Evolutionary conservation across 2,888 invertebrate species (phyloP).

Genomic region (Alloplasta piceator): DNA sequence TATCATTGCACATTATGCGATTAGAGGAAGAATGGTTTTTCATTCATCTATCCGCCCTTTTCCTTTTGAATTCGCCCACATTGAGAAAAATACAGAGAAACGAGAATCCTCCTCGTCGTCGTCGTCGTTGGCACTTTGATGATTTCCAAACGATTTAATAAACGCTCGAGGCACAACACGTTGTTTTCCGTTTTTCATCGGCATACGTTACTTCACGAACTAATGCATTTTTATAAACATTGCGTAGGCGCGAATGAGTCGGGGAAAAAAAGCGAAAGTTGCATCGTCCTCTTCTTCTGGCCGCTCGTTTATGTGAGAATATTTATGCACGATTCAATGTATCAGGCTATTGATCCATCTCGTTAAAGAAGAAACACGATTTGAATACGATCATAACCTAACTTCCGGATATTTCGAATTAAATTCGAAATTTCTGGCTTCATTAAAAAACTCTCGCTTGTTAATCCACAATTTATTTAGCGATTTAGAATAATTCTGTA

Average conservation of each 20-base stretch:
- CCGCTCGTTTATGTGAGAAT: background rate
- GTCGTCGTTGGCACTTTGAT: conserved; percentile 31
- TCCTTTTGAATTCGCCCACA: too few species aligned
- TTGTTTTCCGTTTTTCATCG: conserved; percentile 1
- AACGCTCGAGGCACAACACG: background rate
- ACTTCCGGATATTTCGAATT: conserved; percentile 33
- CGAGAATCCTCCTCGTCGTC: background rate
- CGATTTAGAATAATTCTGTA: background rate
- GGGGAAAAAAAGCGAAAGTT: conserved; percentile 46
- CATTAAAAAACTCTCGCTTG: too few species aligned
- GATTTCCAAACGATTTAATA: conserved; percentile 48
- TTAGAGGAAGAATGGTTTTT: too few species aligned
- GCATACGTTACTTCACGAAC: conserved; percentile 19
- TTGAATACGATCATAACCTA: conserved; percentile 1
- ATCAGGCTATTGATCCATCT: conserved; percentile 19
- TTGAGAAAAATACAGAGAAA: too few species aligned
- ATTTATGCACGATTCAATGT: conserved; percentile 17
- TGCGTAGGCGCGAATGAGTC: conserved; percentile 21
- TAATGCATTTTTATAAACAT: conserved; percentile 43
- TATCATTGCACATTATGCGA: too few species aligned
- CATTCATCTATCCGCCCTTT: too few species aligned
- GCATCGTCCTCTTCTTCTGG: conserved; percentile 14
- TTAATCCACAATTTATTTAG: too few species aligned
- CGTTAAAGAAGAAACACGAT: background rate
- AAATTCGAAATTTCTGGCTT: conserved; percentile 7